Evolutionary conservation across 2,888 invertebrate genomes (phyloP), one percentile per base, ranked within the genome.

Genomic region (Vannuccia rotundouncinata): DNA sequence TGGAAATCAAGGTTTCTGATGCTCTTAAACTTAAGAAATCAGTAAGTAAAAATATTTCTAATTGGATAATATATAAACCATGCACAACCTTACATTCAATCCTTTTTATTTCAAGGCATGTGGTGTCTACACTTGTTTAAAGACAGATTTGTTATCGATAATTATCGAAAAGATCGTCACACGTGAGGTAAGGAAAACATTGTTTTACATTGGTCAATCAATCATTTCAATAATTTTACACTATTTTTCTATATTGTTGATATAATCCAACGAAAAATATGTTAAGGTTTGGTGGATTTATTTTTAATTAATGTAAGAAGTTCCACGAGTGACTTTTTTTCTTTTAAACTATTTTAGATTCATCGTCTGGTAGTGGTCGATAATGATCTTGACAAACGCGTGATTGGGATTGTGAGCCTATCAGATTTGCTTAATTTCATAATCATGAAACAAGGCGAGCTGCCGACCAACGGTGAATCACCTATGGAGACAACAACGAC

Each of bases 281-380:
- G n/a, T n/a, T n/a, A n/a, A n/a, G n/a, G n/a, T n/a, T n/a, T n/a
- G n/a, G n/a, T n/a, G n/a, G n/a, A n/a, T n/a, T n/a, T n/a, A n/a
- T n/a, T n/a, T n/a, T n/a, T n/a, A n/a, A n/a, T n/a, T n/a, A n/a
- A n/a, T n/a, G n/a, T n/a, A n/a, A n/a, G n/a, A n/a, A n/a, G n/a
- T n/a, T n/a, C n/a, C n/a, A n/a, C n/a, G n/a, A n/a, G n/a, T n/a
- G n/a, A n/a, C 45, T 45, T 17, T 22, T 27, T 66, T 2, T 66
- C 66, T 77, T 66, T 27, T 13, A 78, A 29, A 10, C 28, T 78
- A 28, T 31, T 10, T 10, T 31, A 80, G 80, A 75, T 80, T 79
- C 97, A 97, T 90, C 92, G 97, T 87, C 90, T 97, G 84, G 95
- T 98, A 29, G 93, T 98, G 1, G 94, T 95, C 0, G 94, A 97